Conservation (phyloP, 2,888 invertebrate genomes). For the Ochropleura plecta region DNA sequence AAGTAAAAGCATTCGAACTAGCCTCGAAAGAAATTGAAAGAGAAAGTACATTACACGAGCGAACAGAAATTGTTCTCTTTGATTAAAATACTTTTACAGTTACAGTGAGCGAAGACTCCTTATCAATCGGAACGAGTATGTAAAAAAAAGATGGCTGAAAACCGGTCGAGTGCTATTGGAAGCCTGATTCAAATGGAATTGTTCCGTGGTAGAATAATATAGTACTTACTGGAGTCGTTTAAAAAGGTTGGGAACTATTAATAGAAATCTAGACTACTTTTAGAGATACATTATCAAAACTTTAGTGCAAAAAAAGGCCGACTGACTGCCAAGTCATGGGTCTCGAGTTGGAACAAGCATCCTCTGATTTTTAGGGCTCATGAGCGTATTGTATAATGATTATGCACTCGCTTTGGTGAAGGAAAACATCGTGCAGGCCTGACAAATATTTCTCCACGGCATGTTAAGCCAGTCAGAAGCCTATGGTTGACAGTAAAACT, state of each 20-base stretch:
- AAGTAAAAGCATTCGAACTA: conserved; percentile 76
- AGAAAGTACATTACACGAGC: conserved; percentile 73
- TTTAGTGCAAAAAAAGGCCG: no score
- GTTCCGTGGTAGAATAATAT: conserved; percentile 12
- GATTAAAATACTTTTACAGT: conserved; percentile 72
- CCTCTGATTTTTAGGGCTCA: no score
- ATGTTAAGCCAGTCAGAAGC: no score
- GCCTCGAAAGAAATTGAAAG: conserved; percentile 70
- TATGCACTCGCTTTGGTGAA: no score
- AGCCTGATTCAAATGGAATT: conserved; percentile 35
- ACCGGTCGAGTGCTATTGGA: conserved; percentile 40
- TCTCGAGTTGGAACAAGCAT: no score
- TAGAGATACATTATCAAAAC: neutral
- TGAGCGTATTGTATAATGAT: no score
- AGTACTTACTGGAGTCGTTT: neutral
- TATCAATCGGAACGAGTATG: conserved; percentile 61
- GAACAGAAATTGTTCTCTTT: conserved; percentile 70
- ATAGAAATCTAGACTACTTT: neutral
- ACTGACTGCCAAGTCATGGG: no score
- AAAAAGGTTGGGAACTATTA: neutral
- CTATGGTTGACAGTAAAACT: no score
- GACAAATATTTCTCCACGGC: no score
- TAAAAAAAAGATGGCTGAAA: conserved; percentile 63
- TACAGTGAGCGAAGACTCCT: conserved; percentile 59
- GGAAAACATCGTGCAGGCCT: no score